Evolutionary conservation across 2,888 invertebrate species (phyloP), one percentile per base, ranked within the genome.

Genomic region (Criorhina ranunculi): DNA sequence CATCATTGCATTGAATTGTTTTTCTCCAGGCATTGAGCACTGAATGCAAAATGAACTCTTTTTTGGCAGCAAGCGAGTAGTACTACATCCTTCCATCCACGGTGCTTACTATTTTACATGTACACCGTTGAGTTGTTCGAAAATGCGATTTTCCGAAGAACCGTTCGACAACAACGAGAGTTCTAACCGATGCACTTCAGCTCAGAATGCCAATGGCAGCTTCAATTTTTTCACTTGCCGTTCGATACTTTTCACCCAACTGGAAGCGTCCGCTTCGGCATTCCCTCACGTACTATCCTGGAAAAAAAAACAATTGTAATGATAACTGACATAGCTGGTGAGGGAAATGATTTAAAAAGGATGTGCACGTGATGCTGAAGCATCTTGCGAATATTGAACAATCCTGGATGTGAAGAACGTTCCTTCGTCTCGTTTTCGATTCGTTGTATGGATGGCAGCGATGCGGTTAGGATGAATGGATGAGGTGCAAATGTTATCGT

Each of bases 381-480:
- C 80, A 80, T 85, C 85, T 85, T 85, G 85, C 85, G 79, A 80
- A 76, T 80, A 85, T 85, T 85, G 85, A 85, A 80, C 85, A 85
- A 85, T 85, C 66, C 44, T 33, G 53, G 59, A 76, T 76, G 69
- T 76, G 70, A 66, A 70, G 66, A 69, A 37, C 33, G 24, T 53
- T 66, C 35, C 62, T 29, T n/a, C 66, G 51, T 17, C 37, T n/a
- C 24, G 19, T 49, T 15, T 9, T 55, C 51, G 57, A 33, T 40
- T 37, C 60, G 70, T 67, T 51, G 70, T 46, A 24, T 33, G 64
- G n/a, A n/a, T n/a, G 5, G 7, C 12, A 37, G 37, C 2, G 35
- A 33, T 46, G 46, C 37, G 44, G 37, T 53, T 70, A 35, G 40
- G 40, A 51, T 29, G 44, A 40, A 40, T 46, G 29, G 64, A 33